phyloP scores from a whole-genome alignment of 2,113 vertebrate genomes.

The Delphinapterus leucas region DNA sequence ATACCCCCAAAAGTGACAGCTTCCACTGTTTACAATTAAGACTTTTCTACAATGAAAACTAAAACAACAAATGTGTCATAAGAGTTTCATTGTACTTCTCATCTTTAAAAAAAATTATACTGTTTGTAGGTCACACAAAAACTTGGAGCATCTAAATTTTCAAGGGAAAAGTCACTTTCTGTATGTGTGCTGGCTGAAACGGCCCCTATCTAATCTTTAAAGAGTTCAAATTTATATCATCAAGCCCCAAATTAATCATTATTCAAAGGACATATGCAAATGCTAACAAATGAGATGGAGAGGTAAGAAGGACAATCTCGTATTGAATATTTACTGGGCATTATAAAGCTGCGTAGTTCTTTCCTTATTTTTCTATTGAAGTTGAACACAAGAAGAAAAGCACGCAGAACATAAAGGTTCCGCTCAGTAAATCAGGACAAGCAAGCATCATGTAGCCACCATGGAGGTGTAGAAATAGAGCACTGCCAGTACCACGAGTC shows the following conservation, averaged over 20 bases:
- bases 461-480: not conserved
- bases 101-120: not conserved
- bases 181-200: not conserved
- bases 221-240: not conserved
- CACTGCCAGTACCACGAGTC: not conserved
- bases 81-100: not conserved
- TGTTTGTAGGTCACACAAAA: not conserved
- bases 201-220: not conserved
- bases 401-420: not conserved
- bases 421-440: not conserved
- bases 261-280: not conserved
- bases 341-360: not conserved
- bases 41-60: not conserved
- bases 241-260: not conserved
- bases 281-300: not conserved
- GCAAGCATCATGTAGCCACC: not conserved
- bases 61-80: not conserved
- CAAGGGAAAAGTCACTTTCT: not conserved
- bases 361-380: not conserved
- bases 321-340: not conserved
- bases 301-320: not conserved
- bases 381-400: not conserved
- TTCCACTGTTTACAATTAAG: not conserved
- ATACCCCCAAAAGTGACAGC: not conserved
- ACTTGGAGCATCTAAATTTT: not conserved